phyloP scores from a whole-genome alignment of 2,113 vertebrate species.

The Aplodontia rufa region DNA sequence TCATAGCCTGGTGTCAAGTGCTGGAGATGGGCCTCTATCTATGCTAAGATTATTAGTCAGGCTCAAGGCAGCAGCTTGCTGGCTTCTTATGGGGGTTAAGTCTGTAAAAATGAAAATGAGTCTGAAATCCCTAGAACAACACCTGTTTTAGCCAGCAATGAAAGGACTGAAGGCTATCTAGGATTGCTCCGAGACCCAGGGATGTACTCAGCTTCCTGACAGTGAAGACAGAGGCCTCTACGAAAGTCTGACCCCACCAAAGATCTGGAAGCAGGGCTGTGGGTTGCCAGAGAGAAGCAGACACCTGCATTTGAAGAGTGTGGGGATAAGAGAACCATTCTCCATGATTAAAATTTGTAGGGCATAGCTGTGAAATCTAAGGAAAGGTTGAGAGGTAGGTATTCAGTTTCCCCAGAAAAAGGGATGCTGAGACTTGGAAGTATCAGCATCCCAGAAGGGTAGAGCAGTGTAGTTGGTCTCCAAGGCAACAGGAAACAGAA shows the following conservation, averaged over 20 bases:
- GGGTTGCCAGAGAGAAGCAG: neutral
- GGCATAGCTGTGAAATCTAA: neutral
- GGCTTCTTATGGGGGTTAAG: neutral
- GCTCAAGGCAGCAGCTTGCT: neutral
- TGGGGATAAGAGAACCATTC: neutral
- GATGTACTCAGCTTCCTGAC: neutral
- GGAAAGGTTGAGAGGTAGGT: neutral
- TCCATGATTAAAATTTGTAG: neutral
- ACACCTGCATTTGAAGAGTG: neutral
- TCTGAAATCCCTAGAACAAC: neutral
- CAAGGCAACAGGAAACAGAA: neutral
- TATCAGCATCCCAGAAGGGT: neutral
- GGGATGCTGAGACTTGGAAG: neutral
- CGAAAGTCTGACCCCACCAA: neutral
- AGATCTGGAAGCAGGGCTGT: neutral
- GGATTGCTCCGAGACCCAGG: too few relatives aligned
- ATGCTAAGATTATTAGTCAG: neutral
- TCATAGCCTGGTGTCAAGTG: neutral
- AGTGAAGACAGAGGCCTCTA: neutral
- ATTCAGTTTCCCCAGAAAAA: neutral
- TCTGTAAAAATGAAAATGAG: neutral
- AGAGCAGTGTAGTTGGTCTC: neutral
- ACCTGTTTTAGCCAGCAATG: neutral
- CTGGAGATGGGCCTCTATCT: neutral
- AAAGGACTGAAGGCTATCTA: neutral